Evolutionary conservation across 2,113 vertebrate species (phyloP).

Genomic region (Tor tambroides): DNA sequence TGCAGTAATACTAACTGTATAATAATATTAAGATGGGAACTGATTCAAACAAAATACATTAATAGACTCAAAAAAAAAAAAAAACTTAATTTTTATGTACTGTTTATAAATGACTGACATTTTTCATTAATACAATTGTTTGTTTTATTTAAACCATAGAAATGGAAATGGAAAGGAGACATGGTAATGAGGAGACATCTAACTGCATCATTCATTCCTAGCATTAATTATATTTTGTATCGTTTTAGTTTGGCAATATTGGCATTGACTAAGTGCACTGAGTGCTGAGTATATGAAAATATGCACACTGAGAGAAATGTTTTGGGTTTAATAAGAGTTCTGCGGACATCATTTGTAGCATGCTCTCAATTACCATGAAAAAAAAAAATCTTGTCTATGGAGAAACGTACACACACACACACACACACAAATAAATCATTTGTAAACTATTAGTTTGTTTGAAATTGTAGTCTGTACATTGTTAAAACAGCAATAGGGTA

Average conservation of each 20-base stretch:
- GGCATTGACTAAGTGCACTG: background rate
- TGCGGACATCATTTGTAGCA: background rate
- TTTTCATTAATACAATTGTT: background rate
- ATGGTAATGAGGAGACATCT: background rate
- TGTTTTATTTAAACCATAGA: background rate
- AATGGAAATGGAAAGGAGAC: background rate
- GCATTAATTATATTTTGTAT: background rate
- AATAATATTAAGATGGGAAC: background rate
- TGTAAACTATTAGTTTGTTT: too few species aligned
- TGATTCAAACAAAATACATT: background rate
- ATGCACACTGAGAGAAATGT: background rate
- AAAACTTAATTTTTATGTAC: background rate
- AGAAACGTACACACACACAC: too few species aligned
- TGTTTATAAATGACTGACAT: background rate
- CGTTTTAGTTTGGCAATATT: background rate
- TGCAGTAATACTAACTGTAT: background rate
- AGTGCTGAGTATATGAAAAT: background rate
- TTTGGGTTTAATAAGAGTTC: background rate
- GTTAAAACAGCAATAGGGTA: too few species aligned
- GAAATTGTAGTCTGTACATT: too few species aligned
- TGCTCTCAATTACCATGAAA: background rate
- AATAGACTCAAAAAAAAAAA: background rate
- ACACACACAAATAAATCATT: too few species aligned
- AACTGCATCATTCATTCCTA: background rate
- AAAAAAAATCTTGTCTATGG: background rate